Base-by-base conservation (phyloP, 53 echinoderm and acorn worm species). In the Apostichopus leukothele region DNA sequence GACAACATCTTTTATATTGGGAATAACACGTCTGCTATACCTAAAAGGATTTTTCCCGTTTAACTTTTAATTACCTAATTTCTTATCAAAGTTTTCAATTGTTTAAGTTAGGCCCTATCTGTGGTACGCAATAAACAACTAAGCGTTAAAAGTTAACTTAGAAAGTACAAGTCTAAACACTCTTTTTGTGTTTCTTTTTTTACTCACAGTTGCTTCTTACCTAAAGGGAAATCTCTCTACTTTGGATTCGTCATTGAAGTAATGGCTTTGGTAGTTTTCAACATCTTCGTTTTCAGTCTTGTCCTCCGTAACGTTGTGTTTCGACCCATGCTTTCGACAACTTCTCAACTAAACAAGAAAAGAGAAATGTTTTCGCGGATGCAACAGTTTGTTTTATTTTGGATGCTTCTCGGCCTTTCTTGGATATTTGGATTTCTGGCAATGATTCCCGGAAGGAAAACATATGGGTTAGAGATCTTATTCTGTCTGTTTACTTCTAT, bases 331-430 rank as follows among this genome's bases (percentile, higher is more conserved):
- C 13, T 79, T 50, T 79, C 79, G 4, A 79, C 52, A 3, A 79
- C 6, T 0, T 14, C 79, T 20, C 16, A 14, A 51, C 11, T 6
- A 18, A 52, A 79, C 52, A 79, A 51, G n/a, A 53, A 54, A 14
- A 79, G 13, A 79, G 79, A 79, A 54, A 79, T 79, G 18, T 19
- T 79, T 20, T 53, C 79, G 8, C 11, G 79, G 53, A 79, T 79
- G 20, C 79, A 79, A 14, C 79, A 79, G 52, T 79, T 79, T 79
- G 79, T 79, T 39, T 14, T 79, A 4, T 79, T 79, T 51, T 79
- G 79, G 79, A 51, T 79, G 5, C 4, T 79, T 4, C 79, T 79
- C 1, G 79, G 79, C 16, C 51, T 79, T 1, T 79, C 79, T 2
- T 79, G 79, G 79, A 79, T 21, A 13, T 79, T 79, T 12, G 79